phyloP scores from a whole-genome alignment of 1,140 invertebrate genomes.

The Rhizoglyphus robini region DNA sequence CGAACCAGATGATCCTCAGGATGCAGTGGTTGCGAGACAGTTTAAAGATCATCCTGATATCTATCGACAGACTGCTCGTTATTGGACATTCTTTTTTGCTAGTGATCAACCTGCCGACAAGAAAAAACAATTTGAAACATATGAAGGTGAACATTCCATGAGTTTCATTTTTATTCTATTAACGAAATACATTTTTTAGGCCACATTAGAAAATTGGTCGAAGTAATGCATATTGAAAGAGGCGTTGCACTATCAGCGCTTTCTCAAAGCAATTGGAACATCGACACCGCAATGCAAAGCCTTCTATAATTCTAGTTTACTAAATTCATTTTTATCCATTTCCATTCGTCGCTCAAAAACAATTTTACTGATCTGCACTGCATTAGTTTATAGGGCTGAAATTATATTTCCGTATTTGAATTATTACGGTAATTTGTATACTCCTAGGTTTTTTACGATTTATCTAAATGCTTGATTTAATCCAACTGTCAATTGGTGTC shows the following conservation, averaged over 20 bases:
- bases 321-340: too few species aligned
- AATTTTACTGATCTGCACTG: too few species aligned
- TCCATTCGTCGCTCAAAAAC: too few species aligned
- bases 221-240: conserved; percentile 70
- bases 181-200: conserved; percentile 38
- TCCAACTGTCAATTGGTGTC: too few species aligned
- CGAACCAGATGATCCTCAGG: conserved; percentile 91
- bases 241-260: conserved; percentile 64
- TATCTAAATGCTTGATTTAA: too few species aligned
- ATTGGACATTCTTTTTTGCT: conserved; percentile 92
- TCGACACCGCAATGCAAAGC: conserved; percentile 27
- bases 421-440: too few species aligned
- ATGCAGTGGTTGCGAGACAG: conserved; percentile 92
- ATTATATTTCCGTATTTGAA: too few species aligned
- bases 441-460: too few species aligned
- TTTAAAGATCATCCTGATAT: conserved; percentile 75
- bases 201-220: conserved; percentile 61
- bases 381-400: too few species aligned
- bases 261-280: conserved; percentile 74
- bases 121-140: conserved; percentile 11
- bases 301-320: neutral
- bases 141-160: conserved; percentile 3
- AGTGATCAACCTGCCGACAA: conserved; percentile 2
- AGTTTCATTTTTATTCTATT: conserved; percentile 51
- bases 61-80: conserved; percentile 72